Percentiles rank a stretch among this genome's conserved stretches.
phyloP scores from a whole-genome alignment of 2,113 vertebrate species.

The Erpornis zantholeuca region DNA sequence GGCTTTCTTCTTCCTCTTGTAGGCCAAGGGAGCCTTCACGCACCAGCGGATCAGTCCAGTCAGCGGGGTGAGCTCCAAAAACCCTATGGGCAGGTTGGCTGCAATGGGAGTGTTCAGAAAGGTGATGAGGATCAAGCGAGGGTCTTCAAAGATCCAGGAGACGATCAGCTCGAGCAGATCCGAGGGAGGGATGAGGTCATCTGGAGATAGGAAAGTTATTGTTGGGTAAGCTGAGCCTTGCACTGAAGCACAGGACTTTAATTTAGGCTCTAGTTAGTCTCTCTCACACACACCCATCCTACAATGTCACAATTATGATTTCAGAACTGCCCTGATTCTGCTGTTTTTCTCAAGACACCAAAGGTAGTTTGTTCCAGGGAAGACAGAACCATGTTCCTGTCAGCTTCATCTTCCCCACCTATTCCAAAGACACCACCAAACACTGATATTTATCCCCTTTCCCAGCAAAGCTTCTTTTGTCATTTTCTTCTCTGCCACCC shows the following conservation, averaged over 20 bases:
- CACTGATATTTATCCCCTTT: neutral
- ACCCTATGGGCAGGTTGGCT: conserved; percentile 86
- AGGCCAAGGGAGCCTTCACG: conserved; percentile 88
- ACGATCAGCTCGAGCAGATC: conserved; percentile 93
- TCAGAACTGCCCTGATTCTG: neutral
- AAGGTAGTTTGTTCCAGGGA: neutral
- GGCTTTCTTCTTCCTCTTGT: conserved; percentile 79
- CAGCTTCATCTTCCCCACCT: neutral
- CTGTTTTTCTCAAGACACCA: neutral
- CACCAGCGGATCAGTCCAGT: conserved; percentile 92
- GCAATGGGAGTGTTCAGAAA: conserved; percentile 91
- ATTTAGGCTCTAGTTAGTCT: neutral
- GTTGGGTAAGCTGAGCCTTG: neutral
- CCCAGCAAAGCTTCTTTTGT: neutral
- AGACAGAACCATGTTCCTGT: neutral
- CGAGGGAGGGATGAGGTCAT: conserved; percentile 89
- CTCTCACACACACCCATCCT: neutral
- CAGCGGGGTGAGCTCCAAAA: conserved; percentile 89
- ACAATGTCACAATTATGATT: neutral
- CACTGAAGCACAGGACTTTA: neutral
- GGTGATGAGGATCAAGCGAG: conserved; percentile 88
- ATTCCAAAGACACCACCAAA: neutral
- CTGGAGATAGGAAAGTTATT: conserved; percentile 53
- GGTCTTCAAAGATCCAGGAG: conserved; percentile 92
- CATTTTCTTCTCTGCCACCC: neutral